Base-by-base conservation (phyloP, 2,113 vertebrate species). In the Chaetodon auriga region DNA sequence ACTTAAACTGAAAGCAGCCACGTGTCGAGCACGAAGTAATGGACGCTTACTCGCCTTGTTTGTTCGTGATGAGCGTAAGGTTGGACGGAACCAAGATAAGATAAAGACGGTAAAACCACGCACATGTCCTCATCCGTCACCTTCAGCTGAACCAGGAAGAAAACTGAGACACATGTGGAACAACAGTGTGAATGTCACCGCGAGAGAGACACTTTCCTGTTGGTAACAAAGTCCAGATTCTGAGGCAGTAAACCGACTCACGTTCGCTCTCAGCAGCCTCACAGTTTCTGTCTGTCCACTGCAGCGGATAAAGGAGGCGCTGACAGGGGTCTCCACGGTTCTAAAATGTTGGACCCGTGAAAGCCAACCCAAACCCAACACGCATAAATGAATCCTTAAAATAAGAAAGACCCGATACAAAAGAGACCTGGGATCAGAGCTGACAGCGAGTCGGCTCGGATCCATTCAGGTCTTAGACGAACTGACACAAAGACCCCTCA, bases 111-210 rank as follows among this genome's bases (percentile, higher is more conserved):
- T 78, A 83, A 87, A 65, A 38, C 0, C 43, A 45, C 43, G 23
- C 49, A n/a, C 64, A 25, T 2, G 35, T 73, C 66, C 64, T 64
- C 77, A 71, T 70, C 65, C 49, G 57, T 82, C 45, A 85, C 83
- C 73, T 79, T 75, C 62, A 61, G 64, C 64, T 88, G 75, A 86
- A 90, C 86, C 71, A 77, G 70, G 78, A 83, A 83, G 49, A 82
- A 75, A 70, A 79, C 41, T 23, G 64, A 60, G 1, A 65, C 77
- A 70, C 45, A 16, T 61, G n/a, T 30, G 10, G 36, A 49, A 25
- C 12, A n/a, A 72, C 38, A 35, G 14, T 16, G 41, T 41, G 63
- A n/a, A 62, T 54, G 36, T 36, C 3, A 4, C 12, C 35, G 49
- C 11, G 49, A 6, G 62, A 48, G 23, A 51, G 25, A 57, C 25